Percentiles rank a stretch among this genome's conserved stretches.
Evolutionary conservation across 1,140 invertebrate species (phyloP).

Genomic region (Augochlora pura): DNA sequence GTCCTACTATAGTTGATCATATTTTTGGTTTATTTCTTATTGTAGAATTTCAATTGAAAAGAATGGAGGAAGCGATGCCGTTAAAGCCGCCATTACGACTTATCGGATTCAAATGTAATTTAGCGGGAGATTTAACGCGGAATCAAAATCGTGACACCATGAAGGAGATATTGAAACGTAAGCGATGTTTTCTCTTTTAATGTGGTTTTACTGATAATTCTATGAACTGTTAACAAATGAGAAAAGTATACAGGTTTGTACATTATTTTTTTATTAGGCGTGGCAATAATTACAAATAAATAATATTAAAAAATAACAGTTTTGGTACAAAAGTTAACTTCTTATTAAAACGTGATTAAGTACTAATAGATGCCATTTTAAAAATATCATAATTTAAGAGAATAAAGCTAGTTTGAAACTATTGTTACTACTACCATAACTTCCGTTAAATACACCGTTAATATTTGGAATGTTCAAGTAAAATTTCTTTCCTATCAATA

Average conservation of each 20-base stretch:
- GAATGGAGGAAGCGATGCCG: too few species aligned
- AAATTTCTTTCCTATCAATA: not conserved
- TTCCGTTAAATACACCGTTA: slow-evolving; percentile 10
- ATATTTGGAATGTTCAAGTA: slow-evolving; percentile 29
- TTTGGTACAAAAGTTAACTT: slow-evolving; percentile 1
- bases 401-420: not conserved
- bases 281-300: slow-evolving; percentile 7
- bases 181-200: too few species aligned
- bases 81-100: too few species aligned
- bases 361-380: not conserved
- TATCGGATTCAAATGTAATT: too few species aligned
- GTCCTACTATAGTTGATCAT: too few species aligned
- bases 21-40: too few species aligned
- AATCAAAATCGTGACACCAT: too few species aligned
- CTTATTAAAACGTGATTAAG: slow-evolving; percentile 1
- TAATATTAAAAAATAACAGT: slow-evolving; percentile 29
- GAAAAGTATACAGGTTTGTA: not conserved
- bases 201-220: too few species aligned
- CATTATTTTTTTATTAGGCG: slow-evolving; percentile 7
- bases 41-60: too few species aligned
- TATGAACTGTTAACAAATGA: not conserved
- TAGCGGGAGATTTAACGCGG: too few species aligned
- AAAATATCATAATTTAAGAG: not conserved
- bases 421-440: not conserved
- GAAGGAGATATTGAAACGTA: too few species aligned